phyloP scores from a whole-genome alignment of 2,888 invertebrate species.

The Mayetiola destructor region DNA sequence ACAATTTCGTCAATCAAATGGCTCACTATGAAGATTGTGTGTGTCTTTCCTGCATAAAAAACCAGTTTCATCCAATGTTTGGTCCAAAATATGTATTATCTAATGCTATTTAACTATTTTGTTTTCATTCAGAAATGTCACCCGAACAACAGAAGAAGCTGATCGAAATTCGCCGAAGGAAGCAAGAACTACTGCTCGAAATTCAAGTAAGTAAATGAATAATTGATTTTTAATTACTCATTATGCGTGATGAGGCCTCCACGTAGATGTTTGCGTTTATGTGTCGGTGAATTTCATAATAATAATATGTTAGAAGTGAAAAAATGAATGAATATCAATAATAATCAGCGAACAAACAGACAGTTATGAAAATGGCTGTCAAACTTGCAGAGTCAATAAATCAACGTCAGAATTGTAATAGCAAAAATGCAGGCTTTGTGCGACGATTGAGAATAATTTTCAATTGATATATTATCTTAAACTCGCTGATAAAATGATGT shows the following conservation, averaged over 20 bases:
- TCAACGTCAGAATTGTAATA: constrained; percentile 1
- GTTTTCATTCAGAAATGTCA: neutral
- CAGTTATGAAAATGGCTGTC: neutral
- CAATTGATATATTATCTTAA: too few relatives aligned
- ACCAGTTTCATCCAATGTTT: neutral
- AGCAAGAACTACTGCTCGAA: neutral
- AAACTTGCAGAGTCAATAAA: neutral
- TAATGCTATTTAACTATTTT: neutral
- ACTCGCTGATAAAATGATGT: too few relatives aligned
- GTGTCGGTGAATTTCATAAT: too few relatives aligned
- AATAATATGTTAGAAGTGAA: too few relatives aligned
- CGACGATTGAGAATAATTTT: too few relatives aligned
- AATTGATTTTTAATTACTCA: neutral
- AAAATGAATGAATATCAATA: neutral
- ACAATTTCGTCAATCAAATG: too few relatives aligned
- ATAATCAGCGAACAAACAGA: neutral
- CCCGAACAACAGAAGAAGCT: constrained; percentile 7
- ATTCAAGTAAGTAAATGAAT: constrained; percentile 1
- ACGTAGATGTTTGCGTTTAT: neutral
- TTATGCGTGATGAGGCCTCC: too few relatives aligned
- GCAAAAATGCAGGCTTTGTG: neutral
- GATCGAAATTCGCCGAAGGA: constrained; percentile 2
- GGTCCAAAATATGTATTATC: neutral
- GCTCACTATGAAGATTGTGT: too few relatives aligned
- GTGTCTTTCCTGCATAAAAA: too few relatives aligned